Base-by-base conservation (phyloP, 2,113 vertebrate genomes). In the Proteles cristata region DNA sequence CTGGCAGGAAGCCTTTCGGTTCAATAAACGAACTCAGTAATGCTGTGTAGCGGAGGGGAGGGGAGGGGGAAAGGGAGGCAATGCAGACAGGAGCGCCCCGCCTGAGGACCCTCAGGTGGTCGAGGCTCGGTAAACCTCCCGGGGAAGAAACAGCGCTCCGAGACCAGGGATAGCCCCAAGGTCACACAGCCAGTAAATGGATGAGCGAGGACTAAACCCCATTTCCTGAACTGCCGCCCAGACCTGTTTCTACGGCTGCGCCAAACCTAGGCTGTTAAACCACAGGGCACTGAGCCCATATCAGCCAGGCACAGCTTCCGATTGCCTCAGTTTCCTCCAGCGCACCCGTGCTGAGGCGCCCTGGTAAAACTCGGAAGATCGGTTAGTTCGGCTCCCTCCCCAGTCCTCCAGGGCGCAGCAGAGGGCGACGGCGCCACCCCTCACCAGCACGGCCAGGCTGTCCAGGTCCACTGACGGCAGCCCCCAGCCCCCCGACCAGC, bases 401-500 rank as follows among this genome's bases (percentile, higher is more conserved):
- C 69, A 45, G 71, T 28, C 48, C 88, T 79, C 88, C 83, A 45
- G 61, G 45, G 86, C 79, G 61, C 43, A n/a, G 43, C 90, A 43
- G 23, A 94, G 69, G 66, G 55, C 86, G 9, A 39, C 45, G 48
- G 79, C 86, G 50, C 77, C 76, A 58, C n/a, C 69, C 96, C 99
- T 99, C 98, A 99, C 99, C 99, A 99, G 97, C 83, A 99, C 98
- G 15, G 94, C 55, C 96, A 98, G 88, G 95, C 94, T 88, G 82
- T 96, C 89, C 96, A 97, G 97, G 87, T 97, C 99, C 97, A 99
- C 98, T 2, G 99, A 99, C 11, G 99, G 99, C 88, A 99, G 97
- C 53, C 99, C 99, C 99, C 99, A 99, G 88, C 98, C 98, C 97
- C 98, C 98, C 0, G 98, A 97, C 99, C 99, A 99, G 98, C 99